Percentiles rank a stretch among this genome's conserved stretches.
Evolutionary conservation across 92 coral and sea anemone species (phyloP).

Genomic region (Palythoa grandiflora): DNA sequence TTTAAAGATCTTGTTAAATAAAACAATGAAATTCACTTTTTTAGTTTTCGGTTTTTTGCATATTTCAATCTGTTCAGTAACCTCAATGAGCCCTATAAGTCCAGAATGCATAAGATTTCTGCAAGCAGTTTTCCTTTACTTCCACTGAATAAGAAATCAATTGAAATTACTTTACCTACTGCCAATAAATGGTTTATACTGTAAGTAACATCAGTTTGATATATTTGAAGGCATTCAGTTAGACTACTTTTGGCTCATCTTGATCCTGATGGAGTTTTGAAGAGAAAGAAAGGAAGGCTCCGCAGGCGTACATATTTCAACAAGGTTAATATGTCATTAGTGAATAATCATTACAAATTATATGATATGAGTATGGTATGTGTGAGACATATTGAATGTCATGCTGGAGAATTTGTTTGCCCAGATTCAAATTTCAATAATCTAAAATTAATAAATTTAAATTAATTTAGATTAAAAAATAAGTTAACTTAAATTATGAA

Average conservation of each 20-base stretch:
- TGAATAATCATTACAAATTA: not conserved
- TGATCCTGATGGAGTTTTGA: slow-evolving; percentile 66
- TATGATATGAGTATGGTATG: not conserved
- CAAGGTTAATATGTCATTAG: slow-evolving; percentile 32
- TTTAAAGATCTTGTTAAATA: not conserved
- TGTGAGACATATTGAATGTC: not conserved
- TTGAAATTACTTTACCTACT: not conserved
- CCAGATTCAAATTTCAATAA: not conserved
- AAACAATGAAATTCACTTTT: not conserved
- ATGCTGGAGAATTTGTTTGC: not conserved
- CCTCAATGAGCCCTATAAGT: not conserved
- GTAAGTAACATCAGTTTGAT: not conserved
- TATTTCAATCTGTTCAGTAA: not conserved
- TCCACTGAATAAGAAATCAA: slow-evolving; percentile 3
- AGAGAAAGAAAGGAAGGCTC: slow-evolving; percentile 60
- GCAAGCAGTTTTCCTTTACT: not conserved
- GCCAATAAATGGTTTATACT: not conserved
- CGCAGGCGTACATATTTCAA: slow-evolving; percentile 51
- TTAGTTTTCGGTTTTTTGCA: not conserved
- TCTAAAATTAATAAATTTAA: no score
- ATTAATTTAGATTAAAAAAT: no score
- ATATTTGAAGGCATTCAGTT: slow-evolving; percentile 46
- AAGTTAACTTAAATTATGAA: no score
- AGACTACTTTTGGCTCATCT: slow-evolving; percentile 52
- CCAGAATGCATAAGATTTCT: not conserved